These are phyloP conservation scores for Chrysomallon squamiferum DNA, from an alignment of 1,140 invertebrate species.

Conservation along the genomic window DNA sequence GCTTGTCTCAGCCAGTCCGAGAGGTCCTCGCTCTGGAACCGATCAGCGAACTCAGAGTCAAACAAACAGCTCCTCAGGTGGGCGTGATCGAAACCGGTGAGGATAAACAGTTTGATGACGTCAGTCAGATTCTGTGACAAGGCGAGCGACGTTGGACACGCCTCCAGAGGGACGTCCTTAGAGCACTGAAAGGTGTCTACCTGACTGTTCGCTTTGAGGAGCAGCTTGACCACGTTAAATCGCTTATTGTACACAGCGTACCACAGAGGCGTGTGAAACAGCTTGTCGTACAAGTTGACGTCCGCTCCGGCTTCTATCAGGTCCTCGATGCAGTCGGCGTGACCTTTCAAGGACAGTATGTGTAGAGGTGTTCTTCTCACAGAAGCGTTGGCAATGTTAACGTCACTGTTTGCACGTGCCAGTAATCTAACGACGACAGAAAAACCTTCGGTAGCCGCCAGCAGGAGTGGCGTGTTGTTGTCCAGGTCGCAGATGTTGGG, in stretches of 20 bases:
- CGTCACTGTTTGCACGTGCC: constrained; percentile 37
- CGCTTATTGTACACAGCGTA: constrained; percentile 46
- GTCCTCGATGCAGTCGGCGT: constrained; percentile 41
- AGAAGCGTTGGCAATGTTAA: constrained; percentile 38
- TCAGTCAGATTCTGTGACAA: constrained; percentile 18
- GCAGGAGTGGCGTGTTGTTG: constrained; percentile 48
- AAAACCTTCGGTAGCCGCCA: constrained; percentile 57
- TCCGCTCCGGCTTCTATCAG: constrained; percentile 43
- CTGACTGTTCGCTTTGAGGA: constrained; percentile 44
- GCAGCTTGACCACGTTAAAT: constrained; percentile 37
- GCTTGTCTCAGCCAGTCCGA: constrained; percentile 36
- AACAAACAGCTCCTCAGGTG: constrained; percentile 31
- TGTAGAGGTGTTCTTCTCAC: constrained; percentile 46
- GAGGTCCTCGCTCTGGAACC: constrained; percentile 20
- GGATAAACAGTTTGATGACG: constrained; percentile 43
- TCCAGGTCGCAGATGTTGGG: constrained; percentile 45
- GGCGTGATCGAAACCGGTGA: constrained; percentile 41
- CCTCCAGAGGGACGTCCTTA: constrained; percentile 9
- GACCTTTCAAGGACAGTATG: constrained; percentile 54
- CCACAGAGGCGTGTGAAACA: constrained; percentile 40
- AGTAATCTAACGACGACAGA: constrained; percentile 41
- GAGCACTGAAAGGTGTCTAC: constrained; percentile 41
- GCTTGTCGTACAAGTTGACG: constrained; percentile 37
- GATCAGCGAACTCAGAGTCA: background rate
- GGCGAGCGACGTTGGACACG: constrained; percentile 38